A percentile compares a stretch with the other conserved stretches of the same genome.
Evolutionary conservation across 2,888 invertebrate genomes (phyloP).

Genomic region (Dolichomitus sp.): DNA sequence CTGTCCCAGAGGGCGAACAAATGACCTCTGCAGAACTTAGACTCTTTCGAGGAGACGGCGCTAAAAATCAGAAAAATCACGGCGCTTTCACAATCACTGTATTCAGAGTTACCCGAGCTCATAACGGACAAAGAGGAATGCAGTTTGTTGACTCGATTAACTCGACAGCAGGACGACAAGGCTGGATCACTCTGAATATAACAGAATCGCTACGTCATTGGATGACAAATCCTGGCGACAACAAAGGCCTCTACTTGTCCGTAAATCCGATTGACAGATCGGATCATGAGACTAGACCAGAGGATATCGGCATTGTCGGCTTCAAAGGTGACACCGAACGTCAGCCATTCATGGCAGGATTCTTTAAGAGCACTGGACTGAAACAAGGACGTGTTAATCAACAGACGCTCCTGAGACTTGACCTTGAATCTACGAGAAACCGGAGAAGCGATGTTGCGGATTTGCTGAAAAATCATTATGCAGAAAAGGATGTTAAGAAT

Average conservation of each 20-base stretch:
- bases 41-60: conserved; percentile 90
- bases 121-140: conserved; percentile 89
- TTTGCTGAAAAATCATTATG: conserved; percentile 80
- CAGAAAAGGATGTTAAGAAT: conserved; percentile 53
- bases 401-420: conserved; percentile 83
- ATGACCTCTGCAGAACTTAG: conserved; percentile 94
- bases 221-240: conserved; percentile 92
- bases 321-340: conserved; percentile 91
- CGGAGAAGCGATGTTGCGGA: conserved; percentile 7
- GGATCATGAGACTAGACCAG: conserved; percentile 92
- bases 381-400: conserved; percentile 76
- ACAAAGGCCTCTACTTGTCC: conserved; percentile 93
- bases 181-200: conserved; percentile 95
- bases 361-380: conserved; percentile 89
- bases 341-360: conserved; percentile 96
- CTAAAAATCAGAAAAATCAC: conserved; percentile 83
- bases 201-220: conserved; percentile 92
- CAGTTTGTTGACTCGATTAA: conserved; percentile 91
- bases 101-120: conserved; percentile 89
- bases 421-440: conserved; percentile 86
- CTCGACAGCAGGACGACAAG: conserved; percentile 91
- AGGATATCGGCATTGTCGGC: conserved; percentile 93
- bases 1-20: conserved; percentile 92
- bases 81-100: conserved; percentile 89
- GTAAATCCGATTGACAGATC: conserved; percentile 90